A percentile compares a stretch with the other conserved stretches of the same genome.
Evolutionary conservation across 2,797 vertebrate species (phyloP).

Genomic region (Gobionotothen gibberifrons): DNA sequence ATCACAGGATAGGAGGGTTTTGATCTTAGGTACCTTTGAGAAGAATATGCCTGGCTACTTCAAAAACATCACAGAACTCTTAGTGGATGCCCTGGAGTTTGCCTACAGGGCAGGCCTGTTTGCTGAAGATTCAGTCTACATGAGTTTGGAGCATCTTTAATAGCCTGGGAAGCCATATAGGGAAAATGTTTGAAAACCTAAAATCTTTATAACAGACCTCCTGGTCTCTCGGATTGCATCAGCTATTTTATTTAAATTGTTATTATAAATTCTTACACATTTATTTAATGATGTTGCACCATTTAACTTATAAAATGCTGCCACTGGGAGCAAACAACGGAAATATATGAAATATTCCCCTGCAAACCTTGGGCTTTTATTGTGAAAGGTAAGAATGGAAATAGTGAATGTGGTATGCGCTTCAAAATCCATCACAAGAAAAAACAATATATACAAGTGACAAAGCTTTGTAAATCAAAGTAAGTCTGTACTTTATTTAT

Average conservation of each 20-base stretch:
- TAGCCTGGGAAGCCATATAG: neutral
- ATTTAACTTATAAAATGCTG: neutral
- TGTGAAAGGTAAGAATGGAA: too few relatives aligned
- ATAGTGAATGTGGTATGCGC: too few relatives aligned
- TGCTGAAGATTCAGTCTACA: conserved; percentile 2
- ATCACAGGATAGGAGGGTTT: conserved; percentile 35
- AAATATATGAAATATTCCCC: too few relatives aligned
- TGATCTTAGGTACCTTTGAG: conserved; percentile 36
- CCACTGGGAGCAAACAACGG: too few relatives aligned
- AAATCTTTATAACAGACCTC: neutral
- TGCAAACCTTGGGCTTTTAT: too few relatives aligned
- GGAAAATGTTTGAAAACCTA: neutral
- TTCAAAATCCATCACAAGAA: too few relatives aligned
- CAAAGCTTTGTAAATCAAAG: neutral
- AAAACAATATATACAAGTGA: neutral
- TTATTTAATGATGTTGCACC: neutral
- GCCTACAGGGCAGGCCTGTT: conserved; percentile 10
- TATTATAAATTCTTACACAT: too few relatives aligned
- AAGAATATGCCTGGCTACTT: conserved; percentile 10
- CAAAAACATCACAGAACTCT: conserved; percentile 1
- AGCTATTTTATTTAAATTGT: neutral
- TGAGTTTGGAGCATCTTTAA: neutral
- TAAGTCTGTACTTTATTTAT: too few relatives aligned
- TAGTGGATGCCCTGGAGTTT: conserved; percentile 23
- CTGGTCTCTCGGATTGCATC: neutral